phyloP scores from a whole-genome alignment of 2,888 invertebrate species.

The Abscondita cerata region DNA sequence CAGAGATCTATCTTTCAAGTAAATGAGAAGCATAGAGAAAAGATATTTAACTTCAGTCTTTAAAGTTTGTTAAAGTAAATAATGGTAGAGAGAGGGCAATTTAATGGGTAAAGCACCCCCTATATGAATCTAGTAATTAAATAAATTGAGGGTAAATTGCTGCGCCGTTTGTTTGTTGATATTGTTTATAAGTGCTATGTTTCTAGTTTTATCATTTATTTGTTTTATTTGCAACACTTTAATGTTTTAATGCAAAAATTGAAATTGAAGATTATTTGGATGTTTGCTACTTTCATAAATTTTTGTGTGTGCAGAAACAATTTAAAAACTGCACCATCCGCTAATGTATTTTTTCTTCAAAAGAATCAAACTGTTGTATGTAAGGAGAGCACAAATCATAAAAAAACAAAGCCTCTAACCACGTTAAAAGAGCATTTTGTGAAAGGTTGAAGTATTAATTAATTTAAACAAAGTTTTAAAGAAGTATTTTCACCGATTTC shows the following conservation, averaged over 20 bases:
- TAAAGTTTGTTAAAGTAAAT: slow-evolving; percentile 44
- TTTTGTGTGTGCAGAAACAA: too few relatives aligned
- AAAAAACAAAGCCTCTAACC: too few relatives aligned
- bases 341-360: too few relatives aligned
- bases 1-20: slow-evolving; percentile 33
- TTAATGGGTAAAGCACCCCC: slow-evolving; percentile 37
- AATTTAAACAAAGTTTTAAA: slow-evolving; percentile 5
- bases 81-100: slow-evolving; percentile 40
- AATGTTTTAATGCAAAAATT: too few relatives aligned
- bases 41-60: slow-evolving; percentile 47
- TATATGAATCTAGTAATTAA: slow-evolving; percentile 37
- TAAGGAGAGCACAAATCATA: too few relatives aligned
- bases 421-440: slow-evolving; percentile 5
- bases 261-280: too few relatives aligned
- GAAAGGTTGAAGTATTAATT: slow-evolving; percentile 7
- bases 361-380: too few relatives aligned
- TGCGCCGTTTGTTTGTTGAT: slow-evolving; percentile 31
- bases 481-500: neutral
- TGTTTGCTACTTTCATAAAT: too few relatives aligned
- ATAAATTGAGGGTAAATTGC: slow-evolving; percentile 35
- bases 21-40: slow-evolving; percentile 33
- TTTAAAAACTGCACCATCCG: too few relatives aligned
- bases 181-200: slow-evolving; percentile 30
- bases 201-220: slow-evolving; percentile 27
- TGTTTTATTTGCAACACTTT: slow-evolving; percentile 24